Evolutionary conservation across 2,888 invertebrate genomes (phyloP).

Genomic region (Oasisia sp.): DNA sequence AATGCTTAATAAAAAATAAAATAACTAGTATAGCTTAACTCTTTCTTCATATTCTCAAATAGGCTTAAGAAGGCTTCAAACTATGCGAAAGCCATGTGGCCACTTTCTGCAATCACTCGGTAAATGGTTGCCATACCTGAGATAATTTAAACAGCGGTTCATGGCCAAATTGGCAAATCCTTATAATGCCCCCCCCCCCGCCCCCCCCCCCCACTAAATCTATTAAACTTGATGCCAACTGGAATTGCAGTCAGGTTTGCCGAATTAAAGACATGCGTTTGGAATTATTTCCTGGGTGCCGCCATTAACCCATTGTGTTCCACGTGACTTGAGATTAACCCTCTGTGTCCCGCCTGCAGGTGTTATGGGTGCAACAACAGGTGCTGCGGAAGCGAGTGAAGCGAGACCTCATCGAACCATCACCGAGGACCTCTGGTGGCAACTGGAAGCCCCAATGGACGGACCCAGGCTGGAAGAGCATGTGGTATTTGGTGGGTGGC

Average conservation of each 20-base stretch:
- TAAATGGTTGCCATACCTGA: no score
- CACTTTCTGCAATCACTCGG: no score
- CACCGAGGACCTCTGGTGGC: neutral
- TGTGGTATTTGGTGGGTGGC: constrained; percentile 24
- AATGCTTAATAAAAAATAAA: neutral
- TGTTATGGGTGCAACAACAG: constrained; percentile 18
- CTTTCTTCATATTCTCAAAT: neutral
- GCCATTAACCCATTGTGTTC: neutral
- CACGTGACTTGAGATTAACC: neutral
- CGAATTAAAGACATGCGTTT: no score
- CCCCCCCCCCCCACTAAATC: no score
- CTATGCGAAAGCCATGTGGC: no score
- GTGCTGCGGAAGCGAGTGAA: neutral
- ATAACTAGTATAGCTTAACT: neutral
- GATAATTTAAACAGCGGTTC: no score
- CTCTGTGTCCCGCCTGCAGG: neutral
- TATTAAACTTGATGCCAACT: no score
- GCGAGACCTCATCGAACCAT: constrained; percentile 5
- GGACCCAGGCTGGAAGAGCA: constrained; percentile 11
- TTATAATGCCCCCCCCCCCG: no score
- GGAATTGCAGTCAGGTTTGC: no score
- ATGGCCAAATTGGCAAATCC: no score
- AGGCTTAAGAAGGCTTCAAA: no score
- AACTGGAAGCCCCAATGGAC: neutral
- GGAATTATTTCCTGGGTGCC: neutral